Evolutionary conservation across 1,140 invertebrate species (phyloP).

Genomic region (Bombus vancouverensis): DNA sequence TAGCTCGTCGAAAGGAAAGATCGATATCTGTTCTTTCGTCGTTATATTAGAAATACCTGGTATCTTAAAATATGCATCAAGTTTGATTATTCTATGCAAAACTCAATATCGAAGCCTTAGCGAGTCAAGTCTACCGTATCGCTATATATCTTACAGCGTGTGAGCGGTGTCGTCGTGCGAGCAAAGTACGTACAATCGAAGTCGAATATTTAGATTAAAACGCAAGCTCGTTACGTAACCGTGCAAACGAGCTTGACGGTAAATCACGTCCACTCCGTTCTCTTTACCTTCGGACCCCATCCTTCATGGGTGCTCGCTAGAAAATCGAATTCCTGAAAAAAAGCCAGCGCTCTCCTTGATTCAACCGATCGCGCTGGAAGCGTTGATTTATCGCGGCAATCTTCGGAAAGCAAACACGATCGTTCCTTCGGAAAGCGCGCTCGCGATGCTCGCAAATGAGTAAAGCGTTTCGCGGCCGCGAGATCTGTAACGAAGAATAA

Average conservation of each 20-base stretch:
- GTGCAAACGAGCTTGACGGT: background rate
- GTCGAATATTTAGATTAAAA: conserved; percentile 1
- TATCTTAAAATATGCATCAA: too few species aligned
- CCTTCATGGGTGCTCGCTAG: background rate
- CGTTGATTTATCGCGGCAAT: conserved; percentile 36
- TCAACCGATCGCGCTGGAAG: background rate
- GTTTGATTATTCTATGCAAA: too few species aligned
- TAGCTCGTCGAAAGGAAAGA: too few species aligned
- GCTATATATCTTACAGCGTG: too few species aligned
- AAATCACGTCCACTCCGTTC: background rate
- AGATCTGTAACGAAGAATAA: conserved; percentile 53
- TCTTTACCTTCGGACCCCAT: background rate
- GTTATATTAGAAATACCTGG: too few species aligned
- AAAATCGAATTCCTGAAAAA: conserved; percentile 28
- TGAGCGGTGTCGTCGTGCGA: too few species aligned
- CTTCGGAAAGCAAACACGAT: background rate
- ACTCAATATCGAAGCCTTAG: too few species aligned
- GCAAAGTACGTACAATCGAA: background rate
- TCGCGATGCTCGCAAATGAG: conserved; percentile 43
- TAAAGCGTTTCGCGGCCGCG: conserved; percentile 34
- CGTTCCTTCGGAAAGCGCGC: background rate
- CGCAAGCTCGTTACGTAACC: background rate
- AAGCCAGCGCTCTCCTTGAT: background rate
- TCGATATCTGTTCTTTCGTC: too few species aligned
- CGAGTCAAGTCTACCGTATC: too few species aligned